A percentile compares a stretch with the other conserved stretches of the same genome.
Conservation (phyloP, 2,888 invertebrate species). For the Campoplex capitator region DNA sequence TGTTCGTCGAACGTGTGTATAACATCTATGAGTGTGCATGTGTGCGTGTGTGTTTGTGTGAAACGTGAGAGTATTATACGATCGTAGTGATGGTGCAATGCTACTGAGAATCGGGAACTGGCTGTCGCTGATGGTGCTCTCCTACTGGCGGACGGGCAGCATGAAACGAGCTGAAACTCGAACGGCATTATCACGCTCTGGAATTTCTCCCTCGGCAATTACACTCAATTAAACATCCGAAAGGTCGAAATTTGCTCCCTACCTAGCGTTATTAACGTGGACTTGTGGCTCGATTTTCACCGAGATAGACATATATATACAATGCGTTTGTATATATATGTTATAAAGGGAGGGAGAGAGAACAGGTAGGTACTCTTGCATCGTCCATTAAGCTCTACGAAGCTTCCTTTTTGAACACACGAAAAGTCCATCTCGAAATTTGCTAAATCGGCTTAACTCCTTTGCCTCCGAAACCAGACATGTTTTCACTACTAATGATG, state of each 20-base stretch:
- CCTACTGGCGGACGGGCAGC: constrained; percentile 35
- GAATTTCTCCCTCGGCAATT: constrained; percentile 59
- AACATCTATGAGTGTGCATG: neutral
- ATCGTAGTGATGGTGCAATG: constrained; percentile 37
- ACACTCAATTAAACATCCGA: constrained; percentile 64
- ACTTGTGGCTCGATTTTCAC: constrained; percentile 40
- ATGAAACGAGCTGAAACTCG: constrained; percentile 38
- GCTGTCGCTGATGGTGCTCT: constrained; percentile 39
- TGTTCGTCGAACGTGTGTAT: neutral
- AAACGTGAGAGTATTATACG: constrained; percentile 50
- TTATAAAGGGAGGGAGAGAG: neutral
- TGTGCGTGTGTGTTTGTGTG: neutral
- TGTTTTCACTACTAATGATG: constrained; percentile 12
- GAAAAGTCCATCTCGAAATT: constrained; percentile 29
- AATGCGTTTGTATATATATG: neutral
- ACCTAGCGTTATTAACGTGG: constrained; percentile 47
- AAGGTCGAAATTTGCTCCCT: constrained; percentile 48
- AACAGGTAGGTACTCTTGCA: constrained; percentile 24
- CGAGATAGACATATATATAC: neutral
- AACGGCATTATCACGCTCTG: constrained; percentile 62
- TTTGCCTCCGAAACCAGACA: neutral
- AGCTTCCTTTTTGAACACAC: constrained; percentile 19
- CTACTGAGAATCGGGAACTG: constrained; percentile 46
- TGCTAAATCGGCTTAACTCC: constrained; percentile 26
- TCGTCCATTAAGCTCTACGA: constrained; percentile 27